Base-by-base conservation (phyloP, 2,797 vertebrate species). In the Knipowitschia caucasica region DNA sequence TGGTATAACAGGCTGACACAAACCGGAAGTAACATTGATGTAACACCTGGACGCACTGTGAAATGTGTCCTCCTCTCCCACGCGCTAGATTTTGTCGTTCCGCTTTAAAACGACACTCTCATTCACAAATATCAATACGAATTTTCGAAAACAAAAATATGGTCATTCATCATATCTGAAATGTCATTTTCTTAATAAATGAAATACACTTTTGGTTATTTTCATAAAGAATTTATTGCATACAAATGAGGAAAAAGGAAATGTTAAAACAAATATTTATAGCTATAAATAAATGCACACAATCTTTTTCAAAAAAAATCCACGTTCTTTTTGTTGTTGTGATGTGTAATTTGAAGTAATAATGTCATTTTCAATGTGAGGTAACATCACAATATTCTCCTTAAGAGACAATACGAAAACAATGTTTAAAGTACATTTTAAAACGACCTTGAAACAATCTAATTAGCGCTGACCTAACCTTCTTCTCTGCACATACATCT, bases 401-500 rank as follows among this genome's bases (percentile, higher is more conserved):
- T 87, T 58, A 6, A 2, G 1, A 29, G 24, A 53, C 42, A 56
- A 17, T 11, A 46, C n/a, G 50, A 33, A 44, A 8, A 18, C 1
- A 30, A 0, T 3, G 27, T 50, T 34, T 9, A 14, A 2, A n/a
- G 20, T 17, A n/a, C n/a, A n/a, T n/a, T n/a, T n/a, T n/a, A 7
- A 18, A 47, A 6, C 1, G n/a, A 23, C 25, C 11, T 51, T 10
- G 12, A 4, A 17, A 20, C 18, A 35, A 46, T 50, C 30, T 2
- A 6, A 40, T 2, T 18, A 8, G 5, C n/a, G 3, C 46, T 53
- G 36, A 43, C 18, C 62, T 90, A 84, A 95, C 95, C 93, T 94
- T 86, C 91, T 93, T 47, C 90, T 89, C 75, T 92, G 91, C 73
- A 93, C 85, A 75, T 94, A 97, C 53, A 96, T 75, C 43, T 93